phyloP scores from a whole-genome alignment of 2,888 invertebrate genomes.

The Salticus scenicus region DNA sequence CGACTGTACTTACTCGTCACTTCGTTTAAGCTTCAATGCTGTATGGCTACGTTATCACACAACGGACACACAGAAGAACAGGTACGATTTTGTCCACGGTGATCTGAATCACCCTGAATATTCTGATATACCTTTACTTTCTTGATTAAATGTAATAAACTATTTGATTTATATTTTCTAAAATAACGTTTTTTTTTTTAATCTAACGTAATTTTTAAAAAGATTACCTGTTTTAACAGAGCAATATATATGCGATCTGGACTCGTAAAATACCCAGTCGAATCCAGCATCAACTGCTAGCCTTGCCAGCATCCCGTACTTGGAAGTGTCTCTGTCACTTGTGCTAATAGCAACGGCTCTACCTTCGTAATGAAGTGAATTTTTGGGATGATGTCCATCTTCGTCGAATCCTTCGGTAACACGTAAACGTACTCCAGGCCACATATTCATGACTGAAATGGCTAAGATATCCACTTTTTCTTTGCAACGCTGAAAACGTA shows the following conservation, averaged over 20 bases:
- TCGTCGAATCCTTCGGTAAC: conserved; percentile 98
- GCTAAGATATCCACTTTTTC: conserved; percentile 95
- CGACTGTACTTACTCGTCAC: too few species aligned
- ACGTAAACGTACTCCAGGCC: conserved; percentile 94
- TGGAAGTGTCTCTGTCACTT: conserved; percentile 92
- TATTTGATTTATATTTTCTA: too few species aligned
- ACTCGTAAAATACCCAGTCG: conserved; percentile 98
- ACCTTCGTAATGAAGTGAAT: conserved; percentile 96
- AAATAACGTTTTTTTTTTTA: too few species aligned
- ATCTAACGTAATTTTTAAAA: too few species aligned
- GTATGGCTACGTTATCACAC: too few species aligned
- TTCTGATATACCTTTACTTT: too few species aligned
- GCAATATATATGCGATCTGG: conserved; percentile 95
- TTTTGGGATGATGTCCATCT: conserved; percentile 83
- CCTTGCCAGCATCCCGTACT: conserved; percentile 96
- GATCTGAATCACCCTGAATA: too few species aligned
- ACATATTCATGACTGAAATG: conserved; percentile 97
- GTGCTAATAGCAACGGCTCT: conserved; percentile 97
- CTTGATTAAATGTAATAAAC: too few species aligned
- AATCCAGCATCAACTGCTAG: conserved; percentile 97
- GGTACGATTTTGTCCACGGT: too few species aligned
- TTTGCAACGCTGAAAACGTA: conserved; percentile 88
- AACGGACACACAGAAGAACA: too few species aligned
- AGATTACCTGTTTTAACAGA: conserved; percentile 95
- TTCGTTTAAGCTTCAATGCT: too few species aligned